Conservation (phyloP, 2,888 invertebrate genomes). For the Drosophila bunnanda region DNA sequence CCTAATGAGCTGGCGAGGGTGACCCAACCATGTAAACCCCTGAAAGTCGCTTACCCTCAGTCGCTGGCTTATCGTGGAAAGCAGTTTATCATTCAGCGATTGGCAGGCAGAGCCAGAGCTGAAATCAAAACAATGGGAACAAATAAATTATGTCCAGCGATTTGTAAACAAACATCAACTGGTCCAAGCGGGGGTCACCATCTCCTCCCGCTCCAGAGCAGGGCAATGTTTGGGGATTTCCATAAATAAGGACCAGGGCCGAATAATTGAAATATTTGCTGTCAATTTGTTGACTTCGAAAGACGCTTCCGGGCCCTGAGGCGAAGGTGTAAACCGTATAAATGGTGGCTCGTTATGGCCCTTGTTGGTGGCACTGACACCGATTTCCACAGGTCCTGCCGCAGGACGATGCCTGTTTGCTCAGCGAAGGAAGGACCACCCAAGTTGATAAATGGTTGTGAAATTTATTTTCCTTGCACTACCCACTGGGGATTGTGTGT, state of each 20-base stretch:
- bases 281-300: slow-evolving; percentile 76
- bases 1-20: slow-evolving; percentile 63
- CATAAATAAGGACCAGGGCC: slow-evolving; percentile 67
- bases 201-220: not conserved
- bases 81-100: slow-evolving; percentile 76
- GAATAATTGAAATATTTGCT: slow-evolving; percentile 80
- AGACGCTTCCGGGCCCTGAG: slow-evolving; percentile 52
- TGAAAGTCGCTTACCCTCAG: not conserved
- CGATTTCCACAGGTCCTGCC: slow-evolving; percentile 35
- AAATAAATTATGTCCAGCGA: slow-evolving; percentile 74
- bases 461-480: slow-evolving; percentile 50
- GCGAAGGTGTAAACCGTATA: slow-evolving; percentile 78
- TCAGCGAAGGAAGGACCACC: slow-evolving; percentile 31
- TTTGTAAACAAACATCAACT: slow-evolving; percentile 70
- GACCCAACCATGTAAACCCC: slow-evolving; percentile 38
- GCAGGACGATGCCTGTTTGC: slow-evolving; percentile 41
- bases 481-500: slow-evolving; percentile 9
- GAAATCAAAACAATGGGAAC: slow-evolving; percentile 60
- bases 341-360: slow-evolving; percentile 74
- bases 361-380: slow-evolving; percentile 50
- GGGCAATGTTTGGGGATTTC: slow-evolving; percentile 33
- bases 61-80: slow-evolving; percentile 55
- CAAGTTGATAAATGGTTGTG: slow-evolving; percentile 63
- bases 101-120: slow-evolving; percentile 53
- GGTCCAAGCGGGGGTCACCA: slow-evolving; percentile 47